Evolutionary conservation across 2,797 vertebrate species (phyloP).

Genomic region (Ctenosaura bakeri): DNA sequence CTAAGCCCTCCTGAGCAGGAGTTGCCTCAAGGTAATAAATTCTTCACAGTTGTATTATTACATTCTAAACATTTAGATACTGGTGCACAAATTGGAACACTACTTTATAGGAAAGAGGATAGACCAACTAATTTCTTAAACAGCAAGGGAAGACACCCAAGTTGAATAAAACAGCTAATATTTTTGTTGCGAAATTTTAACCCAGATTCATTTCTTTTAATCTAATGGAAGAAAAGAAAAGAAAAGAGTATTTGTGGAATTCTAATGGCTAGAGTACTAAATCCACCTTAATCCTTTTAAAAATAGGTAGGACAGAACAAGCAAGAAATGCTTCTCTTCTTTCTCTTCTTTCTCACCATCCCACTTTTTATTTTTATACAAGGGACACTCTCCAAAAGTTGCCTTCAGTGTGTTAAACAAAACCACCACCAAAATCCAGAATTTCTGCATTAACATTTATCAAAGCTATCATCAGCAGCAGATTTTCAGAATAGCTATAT

Average conservation of each 20-base stretch:
- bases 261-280: conserved; percentile 62
- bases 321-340: conserved; percentile 5
- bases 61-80: conserved; percentile 66
- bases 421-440: conserved; percentile 33
- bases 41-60: conserved; percentile 66
- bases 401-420: conserved; percentile 52
- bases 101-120: conserved; percentile 48
- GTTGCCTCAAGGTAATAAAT: conserved; percentile 68
- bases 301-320: conserved; percentile 65
- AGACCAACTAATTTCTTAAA: conserved; percentile 52
- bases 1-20: conserved; percentile 66
- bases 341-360: background rate
- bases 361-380: conserved; percentile 24
- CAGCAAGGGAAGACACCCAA: conserved; percentile 47
- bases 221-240: conserved; percentile 53
- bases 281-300: conserved; percentile 73
- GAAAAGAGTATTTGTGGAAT: conserved; percentile 60
- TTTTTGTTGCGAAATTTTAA: conserved; percentile 59
- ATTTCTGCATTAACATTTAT: conserved; percentile 64
- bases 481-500: conserved; percentile 55
- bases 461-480: conserved; percentile 69
- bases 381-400: conserved; percentile 49
- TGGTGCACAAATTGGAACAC: conserved; percentile 52
- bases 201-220: conserved; percentile 56
- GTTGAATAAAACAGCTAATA: conserved; percentile 59